Evolutionary conservation across 2,113 vertebrate species (phyloP).

Genomic region (Clarias batrachus): DNA sequence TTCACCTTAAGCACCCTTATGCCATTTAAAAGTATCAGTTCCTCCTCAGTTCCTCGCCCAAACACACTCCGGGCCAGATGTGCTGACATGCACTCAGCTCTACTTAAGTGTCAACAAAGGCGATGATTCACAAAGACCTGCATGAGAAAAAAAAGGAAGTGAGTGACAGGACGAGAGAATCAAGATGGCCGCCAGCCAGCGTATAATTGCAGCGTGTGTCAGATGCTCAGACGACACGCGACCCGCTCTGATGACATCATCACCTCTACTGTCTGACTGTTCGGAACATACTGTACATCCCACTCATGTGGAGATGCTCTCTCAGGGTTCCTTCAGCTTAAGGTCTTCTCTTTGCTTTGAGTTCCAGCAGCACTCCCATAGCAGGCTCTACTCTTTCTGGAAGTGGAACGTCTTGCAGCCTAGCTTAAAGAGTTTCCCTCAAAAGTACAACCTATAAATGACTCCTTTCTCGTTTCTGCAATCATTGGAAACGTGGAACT

Average conservation of each 20-base stretch:
- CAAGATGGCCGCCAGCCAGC: slow-evolving; percentile 54
- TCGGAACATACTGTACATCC: too few relatives aligned
- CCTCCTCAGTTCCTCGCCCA: slow-evolving; percentile 22
- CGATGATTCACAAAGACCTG: slow-evolving; percentile 59
- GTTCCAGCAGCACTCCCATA: neutral
- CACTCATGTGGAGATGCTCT: neutral
- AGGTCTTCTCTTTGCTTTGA: neutral
- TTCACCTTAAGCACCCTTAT: slow-evolving; percentile 28
- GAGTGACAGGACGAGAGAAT: slow-evolving; percentile 13
- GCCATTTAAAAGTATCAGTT: slow-evolving; percentile 43
- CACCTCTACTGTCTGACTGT: slow-evolving; percentile 32
- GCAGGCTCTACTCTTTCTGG: neutral
- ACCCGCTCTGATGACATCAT: slow-evolving; percentile 50
- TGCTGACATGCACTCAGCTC: slow-evolving; percentile 50
- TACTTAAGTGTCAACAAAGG: slow-evolving; percentile 55
- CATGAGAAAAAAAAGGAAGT: slow-evolving; percentile 31
- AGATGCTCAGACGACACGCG: slow-evolving; percentile 45
- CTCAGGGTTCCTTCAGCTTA: neutral
- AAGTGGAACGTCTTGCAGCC: neutral
- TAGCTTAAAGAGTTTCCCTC: neutral
- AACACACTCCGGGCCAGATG: slow-evolving; percentile 33
- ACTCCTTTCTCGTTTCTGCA: neutral
- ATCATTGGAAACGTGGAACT: neutral
- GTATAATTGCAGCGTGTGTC: slow-evolving; percentile 63
- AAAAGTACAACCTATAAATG: neutral